Evolutionary conservation across 2,888 invertebrate genomes (phyloP).

Genomic region (Cinara cedri): DNA sequence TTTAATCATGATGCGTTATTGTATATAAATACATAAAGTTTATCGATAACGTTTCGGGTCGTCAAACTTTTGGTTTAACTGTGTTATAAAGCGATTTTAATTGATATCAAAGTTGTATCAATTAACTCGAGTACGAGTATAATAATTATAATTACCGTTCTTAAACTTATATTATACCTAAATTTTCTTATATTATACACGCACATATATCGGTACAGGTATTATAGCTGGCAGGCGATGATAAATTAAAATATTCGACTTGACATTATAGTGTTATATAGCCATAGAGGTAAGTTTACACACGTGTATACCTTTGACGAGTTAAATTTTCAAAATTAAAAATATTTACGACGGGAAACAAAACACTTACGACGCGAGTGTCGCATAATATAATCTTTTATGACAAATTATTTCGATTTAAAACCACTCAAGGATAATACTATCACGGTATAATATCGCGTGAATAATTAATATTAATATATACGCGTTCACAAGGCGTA

Average conservation of each 20-base stretch:
- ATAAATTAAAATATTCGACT: constrained; percentile 8
- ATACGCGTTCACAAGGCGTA: no score
- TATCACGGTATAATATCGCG: no score
- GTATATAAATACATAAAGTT: no score
- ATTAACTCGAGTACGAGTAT: constrained; percentile 18
- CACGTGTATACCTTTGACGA: not conserved
- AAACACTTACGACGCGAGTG: no score
- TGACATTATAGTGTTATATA: not conserved
- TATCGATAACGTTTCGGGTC: not conserved
- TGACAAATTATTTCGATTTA: no score
- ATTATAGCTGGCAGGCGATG: not conserved
- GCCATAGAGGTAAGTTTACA: no score
- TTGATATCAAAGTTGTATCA: constrained; percentile 23
- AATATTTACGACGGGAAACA: no score
- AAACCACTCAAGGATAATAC: no score
- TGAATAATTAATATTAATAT: no score
- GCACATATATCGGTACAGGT: not conserved
- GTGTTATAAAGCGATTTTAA: constrained; percentile 11
- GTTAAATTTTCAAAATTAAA: not conserved
- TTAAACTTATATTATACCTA: constrained; percentile 5
- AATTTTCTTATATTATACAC: not conserved
- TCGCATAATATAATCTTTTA: no score
- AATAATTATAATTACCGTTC: no score
- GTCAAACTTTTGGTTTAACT: constrained; percentile 23
- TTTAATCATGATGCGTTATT: no score